A percentile compares a stretch with the other conserved stretches of the same genome.
phyloP scores from a whole-genome alignment of 2,888 invertebrate genomes.

The Ophioninae sp. region DNA sequence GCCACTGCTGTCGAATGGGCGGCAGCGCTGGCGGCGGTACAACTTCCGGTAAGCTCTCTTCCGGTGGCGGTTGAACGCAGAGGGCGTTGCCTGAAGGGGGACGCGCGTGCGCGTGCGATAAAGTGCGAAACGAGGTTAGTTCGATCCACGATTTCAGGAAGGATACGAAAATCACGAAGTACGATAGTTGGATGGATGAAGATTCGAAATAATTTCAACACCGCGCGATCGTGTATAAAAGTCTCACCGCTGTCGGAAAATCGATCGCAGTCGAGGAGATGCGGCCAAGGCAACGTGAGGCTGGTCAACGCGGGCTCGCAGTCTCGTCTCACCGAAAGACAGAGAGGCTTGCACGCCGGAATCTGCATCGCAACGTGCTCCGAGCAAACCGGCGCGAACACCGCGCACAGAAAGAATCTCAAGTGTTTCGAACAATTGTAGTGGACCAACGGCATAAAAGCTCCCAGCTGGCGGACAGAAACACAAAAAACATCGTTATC shows the following conservation, averaged over 20 bases:
- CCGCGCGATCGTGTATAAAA: not conserved
- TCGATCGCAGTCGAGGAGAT: slow-evolving; percentile 89
- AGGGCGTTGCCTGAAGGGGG: slow-evolving; percentile 78
- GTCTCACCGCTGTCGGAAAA: slow-evolving; percentile 86
- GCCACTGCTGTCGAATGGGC: slow-evolving; percentile 71
- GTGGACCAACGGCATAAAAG: slow-evolving; percentile 88
- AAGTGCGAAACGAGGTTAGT: not conserved
- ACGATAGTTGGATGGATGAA: not conserved
- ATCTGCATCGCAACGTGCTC: slow-evolving; percentile 92
- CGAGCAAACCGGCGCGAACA: slow-evolving; percentile 95
- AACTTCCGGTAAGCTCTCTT: slow-evolving; percentile 74
- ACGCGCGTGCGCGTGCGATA: not conserved
- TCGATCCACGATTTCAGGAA: not conserved
- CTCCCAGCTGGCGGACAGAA: slow-evolving; percentile 85
- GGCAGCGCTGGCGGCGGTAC: slow-evolving; percentile 67
- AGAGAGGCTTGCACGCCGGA: slow-evolving; percentile 92
- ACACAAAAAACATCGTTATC: not conserved
- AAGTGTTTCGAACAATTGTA: slow-evolving; percentile 91
- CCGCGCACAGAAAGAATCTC: slow-evolving; percentile 93
- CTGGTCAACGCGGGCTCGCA: slow-evolving; percentile 87
- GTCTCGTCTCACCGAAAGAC: slow-evolving; percentile 88
- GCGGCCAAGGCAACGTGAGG: slow-evolving; percentile 86
- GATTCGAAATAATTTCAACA: not conserved
- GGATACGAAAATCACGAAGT: not conserved
- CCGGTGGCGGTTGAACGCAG: slow-evolving; percentile 82